These are phyloP conservation scores for Dendrocincla tyrannina DNA, from an alignment of 2,797 vertebrate species.

Conservation along the genomic window DNA sequence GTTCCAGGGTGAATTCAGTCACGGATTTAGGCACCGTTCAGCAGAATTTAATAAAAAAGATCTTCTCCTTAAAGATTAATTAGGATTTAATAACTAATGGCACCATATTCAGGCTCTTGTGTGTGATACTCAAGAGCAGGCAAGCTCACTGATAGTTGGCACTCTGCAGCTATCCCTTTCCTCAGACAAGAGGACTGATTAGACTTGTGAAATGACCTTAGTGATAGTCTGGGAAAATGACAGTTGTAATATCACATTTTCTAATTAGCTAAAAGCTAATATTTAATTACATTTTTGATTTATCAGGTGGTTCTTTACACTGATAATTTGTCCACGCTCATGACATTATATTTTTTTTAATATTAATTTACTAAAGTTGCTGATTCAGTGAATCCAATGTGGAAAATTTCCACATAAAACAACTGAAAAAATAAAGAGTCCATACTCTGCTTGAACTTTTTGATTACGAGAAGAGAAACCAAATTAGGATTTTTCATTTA, in stretches of 20 bases:
- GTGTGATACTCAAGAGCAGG: neutral
- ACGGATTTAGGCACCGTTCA: accelerated
- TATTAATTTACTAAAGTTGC: neutral
- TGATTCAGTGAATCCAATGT: neutral
- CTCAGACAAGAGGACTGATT: neutral
- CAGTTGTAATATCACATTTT: neutral
- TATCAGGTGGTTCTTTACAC: neutral
- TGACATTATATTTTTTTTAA: neutral
- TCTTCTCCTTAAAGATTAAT: neutral
- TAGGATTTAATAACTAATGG: neutral
- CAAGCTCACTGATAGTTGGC: neutral
- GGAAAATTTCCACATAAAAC: neutral
- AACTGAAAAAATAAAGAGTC: neutral
- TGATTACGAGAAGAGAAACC: neutral
- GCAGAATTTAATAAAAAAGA: neutral
- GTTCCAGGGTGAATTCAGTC: neutral
- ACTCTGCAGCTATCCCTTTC: neutral
- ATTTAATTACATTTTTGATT: slow-evolving; percentile 26
- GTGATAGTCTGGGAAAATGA: neutral
- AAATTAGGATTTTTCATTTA: neutral
- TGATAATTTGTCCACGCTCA: neutral
- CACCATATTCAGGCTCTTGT: neutral
- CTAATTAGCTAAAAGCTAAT: slow-evolving; percentile 13
- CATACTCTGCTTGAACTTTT: neutral
- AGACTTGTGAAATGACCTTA: neutral